Evolutionary conservation across 2,888 invertebrate genomes (phyloP), one percentile per base, ranked within the genome.

Genomic region (Microchrysa polita): DNA sequence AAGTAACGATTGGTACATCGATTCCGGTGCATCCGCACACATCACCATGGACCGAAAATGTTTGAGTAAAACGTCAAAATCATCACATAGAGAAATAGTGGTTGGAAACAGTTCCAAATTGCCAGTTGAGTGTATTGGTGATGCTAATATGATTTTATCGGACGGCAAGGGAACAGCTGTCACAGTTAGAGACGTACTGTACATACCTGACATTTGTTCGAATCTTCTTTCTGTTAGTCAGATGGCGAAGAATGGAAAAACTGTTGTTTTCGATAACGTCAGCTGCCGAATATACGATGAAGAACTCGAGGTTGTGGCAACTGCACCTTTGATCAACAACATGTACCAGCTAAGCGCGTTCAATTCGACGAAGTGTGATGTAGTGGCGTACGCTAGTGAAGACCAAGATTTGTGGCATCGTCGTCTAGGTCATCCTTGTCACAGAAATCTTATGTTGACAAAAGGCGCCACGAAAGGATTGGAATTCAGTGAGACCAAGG

Each of bases 1-100:
- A n/a, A n/a, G n/a, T 18, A 61, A 61, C n/a, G 79, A 80, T 48
- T 81, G 78, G 77, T 81, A 80, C 55, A 53, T 80, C 1, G 80
- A 81, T 71, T 78, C 78, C 9, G 80, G 79, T 7, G 80, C 80
- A 18, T 79, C 79, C 71, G 67, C 75, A 44, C 79, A 81, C 76
- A 75, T 80, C 65, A 75, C 75, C 12, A 71, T 73, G 12, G 73
- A 73, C 48, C 44, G 73, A 75, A 10, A 71, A 16, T 77, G 74
- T 73, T 61, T 74, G 7, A 72, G 73, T 67, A 16, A 52, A 9
- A 10, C 65, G 23, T 34, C 42, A 48, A 78, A 79, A 79, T 77
- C 65, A 57, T 18, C 16, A 5, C 5, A 42, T 5, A 20, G 14
- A 52, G 52, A 67, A 18, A 52, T 67, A 23, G 16, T 20, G 7